Percentiles rank a stretch among this genome's conserved stretches.
These are phyloP conservation scores for Popillia japonica DNA, from an alignment of 1,140 invertebrate species.

Conservation along the genomic window DNA sequence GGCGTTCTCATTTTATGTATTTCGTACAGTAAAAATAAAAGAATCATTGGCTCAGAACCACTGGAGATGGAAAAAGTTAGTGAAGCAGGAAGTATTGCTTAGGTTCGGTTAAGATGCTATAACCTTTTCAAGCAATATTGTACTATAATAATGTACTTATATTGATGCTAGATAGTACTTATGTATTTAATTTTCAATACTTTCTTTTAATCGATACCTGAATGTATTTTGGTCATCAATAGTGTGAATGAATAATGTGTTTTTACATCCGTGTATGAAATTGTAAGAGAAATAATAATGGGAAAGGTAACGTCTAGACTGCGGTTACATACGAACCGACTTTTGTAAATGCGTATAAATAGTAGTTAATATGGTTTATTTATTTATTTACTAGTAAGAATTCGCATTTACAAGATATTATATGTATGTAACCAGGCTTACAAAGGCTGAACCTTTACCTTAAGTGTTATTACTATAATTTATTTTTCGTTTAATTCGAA, in stretches of 20 bases:
- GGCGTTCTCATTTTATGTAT: constrained; percentile 76
- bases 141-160: constrained; percentile 9
- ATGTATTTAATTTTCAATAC: background rate
- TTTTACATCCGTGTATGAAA: too few species aligned
- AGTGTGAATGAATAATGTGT: too few species aligned
- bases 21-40: constrained; percentile 71
- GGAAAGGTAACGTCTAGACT: too few species aligned
- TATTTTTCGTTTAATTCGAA: background rate
- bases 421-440: background rate
- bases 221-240: background rate
- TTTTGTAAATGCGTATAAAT: background rate
- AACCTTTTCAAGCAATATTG: background rate
- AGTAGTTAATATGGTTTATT: background rate
- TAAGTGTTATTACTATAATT: background rate
- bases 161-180: constrained; percentile 21
- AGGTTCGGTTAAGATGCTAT: background rate
- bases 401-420: background rate
- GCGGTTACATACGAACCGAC: too few species aligned
- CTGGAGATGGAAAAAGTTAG: constrained; percentile 65
- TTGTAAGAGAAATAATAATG: too few species aligned
- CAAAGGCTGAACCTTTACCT: background rate
- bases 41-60: constrained; percentile 70
- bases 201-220: constrained; percentile 9
- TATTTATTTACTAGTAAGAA: background rate
- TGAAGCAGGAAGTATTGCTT: constrained; percentile 41